Percentiles rank a stretch among this genome's conserved stretches.
Conservation (phyloP, 2,113 vertebrate species). For the Vulpes ferrilata region DNA sequence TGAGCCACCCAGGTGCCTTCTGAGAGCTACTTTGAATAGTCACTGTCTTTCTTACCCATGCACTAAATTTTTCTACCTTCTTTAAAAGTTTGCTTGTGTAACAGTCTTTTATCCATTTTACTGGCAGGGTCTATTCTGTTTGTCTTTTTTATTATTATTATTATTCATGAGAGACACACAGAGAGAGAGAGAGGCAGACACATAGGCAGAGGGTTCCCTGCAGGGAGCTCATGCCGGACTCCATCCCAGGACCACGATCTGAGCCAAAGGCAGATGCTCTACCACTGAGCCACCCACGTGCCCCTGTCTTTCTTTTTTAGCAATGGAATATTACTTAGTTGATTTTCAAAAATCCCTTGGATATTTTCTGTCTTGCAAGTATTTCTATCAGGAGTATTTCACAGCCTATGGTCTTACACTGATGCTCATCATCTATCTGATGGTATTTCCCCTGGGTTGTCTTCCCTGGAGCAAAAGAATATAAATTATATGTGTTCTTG, state of each 20-base stretch:
- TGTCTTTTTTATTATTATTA: background rate
- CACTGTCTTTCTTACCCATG: conserved; percentile 2
- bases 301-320: no score
- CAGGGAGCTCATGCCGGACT: background rate
- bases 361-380: background rate
- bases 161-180: no score
- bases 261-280: background rate
- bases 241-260: background rate
- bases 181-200: background rate
- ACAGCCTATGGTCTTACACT: background rate
- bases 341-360: conserved; percentile 18
- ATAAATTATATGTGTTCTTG: background rate
- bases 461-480: background rate
- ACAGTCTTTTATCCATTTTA: conserved; percentile 23
- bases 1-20: background rate
- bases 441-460: background rate
- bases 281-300: background rate
- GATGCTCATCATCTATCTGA: background rate
- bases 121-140: background rate
- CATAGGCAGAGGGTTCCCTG: background rate
- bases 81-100: conserved; percentile 37
- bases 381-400: conserved; percentile 18
- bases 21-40: background rate
- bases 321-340: background rate
- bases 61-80: background rate